These are phyloP conservation scores for Thymallus thymallus DNA, from an alignment of 2,113 vertebrate species.

Conservation along the genomic window DNA sequence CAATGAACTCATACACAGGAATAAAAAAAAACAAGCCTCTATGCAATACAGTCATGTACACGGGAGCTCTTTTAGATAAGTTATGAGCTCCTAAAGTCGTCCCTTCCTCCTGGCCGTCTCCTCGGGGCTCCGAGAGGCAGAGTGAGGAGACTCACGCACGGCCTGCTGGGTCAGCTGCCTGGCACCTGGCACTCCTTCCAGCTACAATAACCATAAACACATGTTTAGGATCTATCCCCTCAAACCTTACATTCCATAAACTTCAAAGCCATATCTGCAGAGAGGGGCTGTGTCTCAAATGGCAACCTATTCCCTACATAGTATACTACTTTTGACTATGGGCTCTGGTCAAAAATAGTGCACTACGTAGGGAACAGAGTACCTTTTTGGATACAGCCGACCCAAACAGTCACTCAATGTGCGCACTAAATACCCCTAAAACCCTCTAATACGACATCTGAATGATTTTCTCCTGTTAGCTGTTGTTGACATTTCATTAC, in stretches of 20 bases:
- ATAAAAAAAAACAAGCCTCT: neutral
- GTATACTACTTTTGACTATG: too few relatives aligned
- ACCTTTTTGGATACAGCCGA: neutral
- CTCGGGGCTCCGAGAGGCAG: neutral
- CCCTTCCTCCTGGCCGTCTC: neutral
- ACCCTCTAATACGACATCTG: neutral
- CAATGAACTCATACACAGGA: neutral
- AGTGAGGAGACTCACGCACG: neutral
- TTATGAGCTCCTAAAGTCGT: neutral
- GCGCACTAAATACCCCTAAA: neutral
- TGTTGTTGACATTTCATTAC: slow-evolving; percentile 11
- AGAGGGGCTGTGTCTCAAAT: neutral
- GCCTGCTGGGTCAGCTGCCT: slow-evolving; percentile 8
- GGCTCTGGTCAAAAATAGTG: too few relatives aligned
- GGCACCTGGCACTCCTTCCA: slow-evolving; percentile 53
- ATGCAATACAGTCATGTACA: neutral
- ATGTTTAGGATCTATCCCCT: slow-evolving; percentile 64
- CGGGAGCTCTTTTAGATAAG: neutral
- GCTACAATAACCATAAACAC: slow-evolving; percentile 68
- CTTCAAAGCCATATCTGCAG: slow-evolving; percentile 15
- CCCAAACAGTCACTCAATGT: slow-evolving; percentile 9
- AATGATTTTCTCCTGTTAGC: neutral
- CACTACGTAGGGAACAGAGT: neutral
- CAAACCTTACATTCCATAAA: slow-evolving; percentile 34
- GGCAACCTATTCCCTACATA: too few relatives aligned